Base-by-base conservation (phyloP, 2,888 invertebrate genomes). In the Tenthredo amoena region DNA sequence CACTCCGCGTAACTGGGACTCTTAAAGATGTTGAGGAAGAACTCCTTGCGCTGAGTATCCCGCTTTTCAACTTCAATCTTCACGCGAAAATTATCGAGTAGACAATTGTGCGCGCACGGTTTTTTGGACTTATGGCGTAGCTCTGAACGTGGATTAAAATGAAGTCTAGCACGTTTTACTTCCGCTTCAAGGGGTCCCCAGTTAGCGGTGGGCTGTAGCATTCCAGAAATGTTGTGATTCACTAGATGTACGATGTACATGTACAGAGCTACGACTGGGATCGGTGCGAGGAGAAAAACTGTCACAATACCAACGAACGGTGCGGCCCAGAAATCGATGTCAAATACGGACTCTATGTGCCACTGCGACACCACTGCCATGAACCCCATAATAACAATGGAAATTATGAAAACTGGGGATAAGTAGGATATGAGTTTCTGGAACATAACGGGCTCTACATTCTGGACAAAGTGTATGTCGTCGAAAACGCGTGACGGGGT, bases 21-120 rank as follows among this genome's bases (percentile, higher is more conserved):
- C n/a, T 81, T 18, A 0, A 40, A 34, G 6, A 62, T 18, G 26
- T 81, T 81, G 6, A 81, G 81, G 34, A 81, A 81, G 40, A 81
- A 81, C 37, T 81, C 62, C 62, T 40, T 81, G 12, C 81, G 81
- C 15, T 81, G 81, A 18, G 58, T 37, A 6, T 81, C 58, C 10
- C 81, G 58, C 15, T 81, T 81, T 50, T 81, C 81, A 40, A 81
- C 81, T 81, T 81, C 81, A 26, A 81, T 81, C 58, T 81, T 81
- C 40, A 81, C 40, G 12, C 81, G 81, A 1, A 81, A 40, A 37
- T 81, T 81, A 40, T 81, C 62, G 18, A 81, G 58, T 10, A 81
- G 62, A 40, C 81, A 81, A 21, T 81, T 81, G 58, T 81, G 81
- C 4, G 81, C 21, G 40, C 81, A 81, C 0, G 62, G 81, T 5